Conservation (phyloP, 2,888 invertebrate genomes). For the Peribatodes rhomboidaria region DNA sequence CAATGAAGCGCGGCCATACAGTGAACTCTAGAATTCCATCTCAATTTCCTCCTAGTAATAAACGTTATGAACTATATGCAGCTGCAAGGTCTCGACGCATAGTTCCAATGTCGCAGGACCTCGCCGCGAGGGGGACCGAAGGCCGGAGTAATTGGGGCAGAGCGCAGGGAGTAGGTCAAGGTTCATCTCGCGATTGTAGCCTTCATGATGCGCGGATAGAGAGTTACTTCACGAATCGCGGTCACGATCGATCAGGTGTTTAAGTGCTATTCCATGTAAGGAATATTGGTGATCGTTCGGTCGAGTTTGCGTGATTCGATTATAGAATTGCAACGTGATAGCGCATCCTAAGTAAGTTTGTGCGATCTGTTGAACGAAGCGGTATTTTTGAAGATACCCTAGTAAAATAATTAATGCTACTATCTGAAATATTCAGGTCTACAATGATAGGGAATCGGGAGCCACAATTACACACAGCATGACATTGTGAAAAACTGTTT, state of each 20-base stretch:
- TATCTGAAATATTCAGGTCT: too few species aligned
- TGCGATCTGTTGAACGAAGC: background rate
- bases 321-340: background rate
- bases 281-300: background rate
- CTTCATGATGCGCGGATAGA: conserved; percentile 36
- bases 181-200: conserved; percentile 51
- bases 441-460: too few species aligned
- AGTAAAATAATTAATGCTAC: too few species aligned
- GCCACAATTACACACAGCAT: too few species aligned
- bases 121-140: conserved; percentile 58
- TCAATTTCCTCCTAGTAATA: conserved; percentile 5
- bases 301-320: background rate
- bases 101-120: conserved; percentile 65
- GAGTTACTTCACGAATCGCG: conserved; percentile 14
- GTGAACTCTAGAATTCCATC: conserved; percentile 1
- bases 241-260: conserved; percentile 19
- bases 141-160: conserved; percentile 78
- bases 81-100: conserved; percentile 37
- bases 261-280: conserved; percentile 2
- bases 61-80: conserved; percentile 27
- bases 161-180: conserved; percentile 75
- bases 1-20: background rate
- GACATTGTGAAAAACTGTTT: too few species aligned
- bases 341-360: background rate
- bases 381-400: too few species aligned